Conservation (phyloP, 2,113 vertebrate genomes). For the Daboia siamensis region DNA sequence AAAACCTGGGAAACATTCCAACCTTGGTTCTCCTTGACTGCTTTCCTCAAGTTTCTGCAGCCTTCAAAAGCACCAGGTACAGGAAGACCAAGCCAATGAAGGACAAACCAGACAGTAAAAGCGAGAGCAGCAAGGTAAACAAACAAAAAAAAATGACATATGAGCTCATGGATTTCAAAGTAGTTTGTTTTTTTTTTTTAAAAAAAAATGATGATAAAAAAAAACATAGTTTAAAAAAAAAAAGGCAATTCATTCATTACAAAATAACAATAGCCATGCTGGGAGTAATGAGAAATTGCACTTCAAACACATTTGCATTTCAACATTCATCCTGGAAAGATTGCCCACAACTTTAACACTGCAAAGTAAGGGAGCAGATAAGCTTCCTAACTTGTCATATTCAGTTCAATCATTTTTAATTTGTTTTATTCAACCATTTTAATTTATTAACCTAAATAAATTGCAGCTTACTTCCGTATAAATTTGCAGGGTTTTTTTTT, state of each 20-base stretch:
- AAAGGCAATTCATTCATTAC: slow-evolving; percentile 71
- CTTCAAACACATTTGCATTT: neutral
- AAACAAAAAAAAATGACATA: slow-evolving; percentile 76
- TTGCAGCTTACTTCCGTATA: neutral
- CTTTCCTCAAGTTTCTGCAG: slow-evolving; percentile 86
- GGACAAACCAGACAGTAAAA: slow-evolving; percentile 78
- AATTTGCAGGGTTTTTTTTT: neutral
- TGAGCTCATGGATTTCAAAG: slow-evolving; percentile 73
- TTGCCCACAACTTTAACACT: neutral
- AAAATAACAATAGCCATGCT: slow-evolving; percentile 39
- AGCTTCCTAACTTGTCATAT: neutral
- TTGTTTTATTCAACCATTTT: neutral
- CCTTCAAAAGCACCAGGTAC: slow-evolving; percentile 82
- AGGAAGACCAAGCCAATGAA: slow-evolving; percentile 78
- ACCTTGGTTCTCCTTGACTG: slow-evolving; percentile 87
- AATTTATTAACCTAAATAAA: neutral
- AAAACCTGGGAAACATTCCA: slow-evolving; percentile 82
- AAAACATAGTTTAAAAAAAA: slow-evolving; percentile 63
- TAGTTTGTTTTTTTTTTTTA: slow-evolving; percentile 45
- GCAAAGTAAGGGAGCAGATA: neutral
- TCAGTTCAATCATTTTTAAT: neutral
- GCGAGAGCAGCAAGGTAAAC: slow-evolving; percentile 74
- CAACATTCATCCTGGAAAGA: neutral
- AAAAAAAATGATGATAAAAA: slow-evolving; percentile 62
- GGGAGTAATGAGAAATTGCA: neutral